Base-by-base conservation (phyloP, 2,113 vertebrate species). In the Genyomyrus donnyi region DNA sequence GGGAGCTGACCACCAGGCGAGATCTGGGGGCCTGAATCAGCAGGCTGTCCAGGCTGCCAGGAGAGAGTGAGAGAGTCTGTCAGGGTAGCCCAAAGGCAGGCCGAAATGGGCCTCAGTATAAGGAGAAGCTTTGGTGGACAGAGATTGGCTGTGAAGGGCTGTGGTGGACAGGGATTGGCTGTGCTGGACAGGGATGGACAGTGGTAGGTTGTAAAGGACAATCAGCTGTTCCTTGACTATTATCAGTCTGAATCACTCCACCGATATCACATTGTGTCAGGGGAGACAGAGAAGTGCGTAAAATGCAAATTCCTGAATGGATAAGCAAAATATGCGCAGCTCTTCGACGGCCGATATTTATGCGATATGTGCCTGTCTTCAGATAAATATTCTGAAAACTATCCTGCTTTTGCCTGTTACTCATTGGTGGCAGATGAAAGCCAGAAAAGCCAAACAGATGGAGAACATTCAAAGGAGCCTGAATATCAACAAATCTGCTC, bases 1-100 rank as follows among this genome's bases (percentile, higher is more conserved):
- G 87, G 39, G 56, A 92, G 66, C 89, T 92, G 88, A 77, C 91
- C 91, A 70, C 89, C 92, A 85, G 93, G 89, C 21, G 92, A 90
- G 24, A 89, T 45, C 3, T 91, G 89, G 21, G 92, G 90, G 9
- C 90, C 90, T 45, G 87, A 85, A 6, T 93, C 93, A 89, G 24
- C n/a, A 15, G 77, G 31, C 10, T 53, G 52, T 46, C 77, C 90
- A 21, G 93, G 87, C 93, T 93, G 91, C 3, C 86, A 74, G 46
- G 46, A 85, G 27, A 88, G 52, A 42, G 3, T 56, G 46, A n/a
- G 42, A 48, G 8, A 62, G 11, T 21, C 31, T 9, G n/a, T 70
- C 6, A 50, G 10, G 58, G 46, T 35, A 35, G 27, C 15, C 49
- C 27, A 56, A 48, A 53, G 48, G 27, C 85, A 52, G 17, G 39